Base-by-base conservation (phyloP, 2,113 vertebrate genomes). In the Catagonus wagneri region DNA sequence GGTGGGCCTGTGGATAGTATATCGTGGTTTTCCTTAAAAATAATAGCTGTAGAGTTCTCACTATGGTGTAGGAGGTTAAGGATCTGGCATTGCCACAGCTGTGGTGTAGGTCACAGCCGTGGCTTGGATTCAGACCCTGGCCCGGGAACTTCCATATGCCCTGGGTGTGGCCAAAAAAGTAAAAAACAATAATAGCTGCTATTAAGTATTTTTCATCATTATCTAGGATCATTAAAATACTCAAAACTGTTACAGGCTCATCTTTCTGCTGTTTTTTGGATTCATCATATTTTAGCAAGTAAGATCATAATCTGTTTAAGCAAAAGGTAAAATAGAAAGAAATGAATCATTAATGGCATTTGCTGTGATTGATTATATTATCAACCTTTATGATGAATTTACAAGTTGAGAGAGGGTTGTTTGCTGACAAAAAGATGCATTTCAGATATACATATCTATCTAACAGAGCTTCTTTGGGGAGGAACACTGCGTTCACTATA, bases 181-280 rank as follows among this genome's bases (percentile, higher is more conserved):
- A 44, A 44, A 44, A 83, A 86, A 72, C 69, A 22, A 12, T 32
- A 94, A 29, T 19, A 80, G 44, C 61, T 65, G 36, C 34, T 54
- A 60, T 2, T 61, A 87, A 76, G 44, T 68, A 66, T 29, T 84
- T 90, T 71, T 54, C 11, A 76, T 74, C 12, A 52, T 2, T 89
- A 95, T 89, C 83, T 39, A 93, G 29, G 20, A 87, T 10, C 6
- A 61, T 32, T 69, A 92, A 44, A 81, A 80, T 20, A 89, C 4
- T 84, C 32, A 90, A 79, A 93, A 58, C 14, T 80, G 60, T 96
- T 91, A 94, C 22, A 96, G 91, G 83, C 50, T 94, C 52, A 90
- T 69, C 71, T 93, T 96, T 86, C 92, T 97, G 83, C 61, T 96
- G 79, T 25, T 93, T 89, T 78, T 97, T 97, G 92, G 61, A 93